Percentiles rank a stretch among this genome's conserved stretches.
phyloP scores from a whole-genome alignment of 92 coral and sea anemone genomes.

The Ricordea florida region DNA sequence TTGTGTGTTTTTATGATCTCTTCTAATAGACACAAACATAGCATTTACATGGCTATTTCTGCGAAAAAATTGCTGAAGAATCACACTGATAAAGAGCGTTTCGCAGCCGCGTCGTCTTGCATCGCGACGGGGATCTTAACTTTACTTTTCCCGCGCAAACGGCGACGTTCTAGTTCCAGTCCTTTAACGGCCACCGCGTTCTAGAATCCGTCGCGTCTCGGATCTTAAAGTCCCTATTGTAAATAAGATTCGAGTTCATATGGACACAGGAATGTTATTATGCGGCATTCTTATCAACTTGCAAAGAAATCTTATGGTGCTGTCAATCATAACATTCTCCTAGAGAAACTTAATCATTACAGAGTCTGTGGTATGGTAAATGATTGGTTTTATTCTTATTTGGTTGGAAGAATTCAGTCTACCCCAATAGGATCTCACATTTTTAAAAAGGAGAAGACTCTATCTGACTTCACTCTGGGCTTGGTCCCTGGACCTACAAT shows the following conservation, averaged over 20 bases:
- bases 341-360: not conserved
- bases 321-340: conserved; percentile 1
- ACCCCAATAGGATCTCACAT: not conserved
- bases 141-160: too few species aligned
- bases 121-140: too few species aligned
- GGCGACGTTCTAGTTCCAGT: too few species aligned
- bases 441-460: not conserved
- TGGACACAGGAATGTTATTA: conserved; percentile 1
- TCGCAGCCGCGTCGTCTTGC: too few species aligned
- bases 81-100: too few species aligned
- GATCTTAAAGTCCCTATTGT: too few species aligned
- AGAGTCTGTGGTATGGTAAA: not conserved
- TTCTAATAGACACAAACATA: too few species aligned
- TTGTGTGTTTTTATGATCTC: too few species aligned
- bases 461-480: conserved; percentile 21
- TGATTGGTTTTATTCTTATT: conserved; percentile 3
- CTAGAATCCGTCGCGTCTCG: too few species aligned
- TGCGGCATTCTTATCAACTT: not conserved
- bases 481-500: conserved; percentile 18
- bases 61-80: too few species aligned
- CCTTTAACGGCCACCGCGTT: too few species aligned
- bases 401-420: not conserved
- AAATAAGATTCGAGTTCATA: not conserved
- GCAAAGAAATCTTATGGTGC: conserved; percentile 1
- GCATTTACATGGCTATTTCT: too few species aligned